Conservation (phyloP, 2,888 invertebrate species). For the Alloplasta piceator region DNA sequence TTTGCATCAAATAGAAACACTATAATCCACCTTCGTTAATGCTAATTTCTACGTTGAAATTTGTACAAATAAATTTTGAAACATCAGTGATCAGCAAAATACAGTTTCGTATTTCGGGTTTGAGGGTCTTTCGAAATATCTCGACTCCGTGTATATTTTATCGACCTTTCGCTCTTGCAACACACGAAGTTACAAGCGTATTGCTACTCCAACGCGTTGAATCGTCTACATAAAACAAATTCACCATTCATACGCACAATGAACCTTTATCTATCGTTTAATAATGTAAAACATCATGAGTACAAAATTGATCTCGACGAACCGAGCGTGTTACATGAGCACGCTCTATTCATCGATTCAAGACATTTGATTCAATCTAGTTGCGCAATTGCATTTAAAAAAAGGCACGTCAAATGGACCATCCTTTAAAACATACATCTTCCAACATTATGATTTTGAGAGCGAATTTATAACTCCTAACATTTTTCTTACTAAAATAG, state of each 20-base stretch:
- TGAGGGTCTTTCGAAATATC: constrained; percentile 8
- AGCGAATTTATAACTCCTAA: no score
- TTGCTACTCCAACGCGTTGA: background rate
- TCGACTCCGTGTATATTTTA: background rate
- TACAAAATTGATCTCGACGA: no score
- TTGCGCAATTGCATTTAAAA: background rate
- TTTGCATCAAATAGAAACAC: no score
- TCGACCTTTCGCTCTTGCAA: constrained; percentile 13
- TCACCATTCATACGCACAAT: constrained; percentile 14
- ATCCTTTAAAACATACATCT: no score
- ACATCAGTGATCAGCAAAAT: no score
- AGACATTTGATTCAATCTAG: constrained; percentile 3
- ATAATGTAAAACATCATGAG: background rate
- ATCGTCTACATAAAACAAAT: constrained; percentile 8
- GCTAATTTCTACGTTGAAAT: no score
- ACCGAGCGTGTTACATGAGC: no score
- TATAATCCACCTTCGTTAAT: no score
- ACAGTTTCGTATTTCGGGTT: background rate
- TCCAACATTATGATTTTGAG: no score
- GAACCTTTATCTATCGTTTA: constrained; percentile 7
- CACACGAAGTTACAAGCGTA: background rate
- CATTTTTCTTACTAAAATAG: no score
- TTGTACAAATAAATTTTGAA: no score
- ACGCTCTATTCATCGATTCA: constrained; percentile 5
- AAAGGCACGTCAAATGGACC: no score